Evolutionary conservation across 1,140 invertebrate species (phyloP).

Genomic region (Aphelenchoides fujianensis): DNA sequence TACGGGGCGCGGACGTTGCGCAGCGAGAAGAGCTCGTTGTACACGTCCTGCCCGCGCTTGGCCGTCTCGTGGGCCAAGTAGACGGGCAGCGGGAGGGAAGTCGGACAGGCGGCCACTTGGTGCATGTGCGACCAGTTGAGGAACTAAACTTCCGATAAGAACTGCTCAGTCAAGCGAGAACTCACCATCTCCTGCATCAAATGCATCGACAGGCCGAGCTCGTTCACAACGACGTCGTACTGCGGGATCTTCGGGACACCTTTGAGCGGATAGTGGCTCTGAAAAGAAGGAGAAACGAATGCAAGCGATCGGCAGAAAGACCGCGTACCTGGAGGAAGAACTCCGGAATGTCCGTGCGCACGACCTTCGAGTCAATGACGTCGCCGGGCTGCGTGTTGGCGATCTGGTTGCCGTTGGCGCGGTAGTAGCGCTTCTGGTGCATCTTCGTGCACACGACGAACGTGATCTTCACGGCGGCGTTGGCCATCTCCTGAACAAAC

Average conservation of each 20-base stretch:
- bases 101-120: constrained; percentile 25
- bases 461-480: constrained; percentile 22
- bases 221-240: constrained; percentile 39
- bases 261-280: constrained; percentile 5
- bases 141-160: no score
- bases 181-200: constrained; percentile 8
- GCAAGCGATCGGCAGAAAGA: background rate
- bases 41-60: constrained; percentile 33
- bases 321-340: constrained; percentile 8
- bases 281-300: background rate
- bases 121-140: constrained; percentile 34
- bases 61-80: constrained; percentile 45
- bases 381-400: constrained; percentile 24
- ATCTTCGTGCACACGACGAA: constrained; percentile 32
- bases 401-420: background rate
- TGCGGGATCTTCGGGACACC: constrained; percentile 32
- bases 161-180: background rate
- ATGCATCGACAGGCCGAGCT: constrained; percentile 33
- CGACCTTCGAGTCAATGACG: constrained; percentile 30
- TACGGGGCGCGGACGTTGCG: background rate
- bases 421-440: constrained; percentile 30
- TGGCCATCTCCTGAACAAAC: background rate
- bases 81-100: constrained; percentile 36
- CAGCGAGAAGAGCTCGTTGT: constrained; percentile 2
- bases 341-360: constrained; percentile 21